Percentiles rank a stretch among this genome's conserved stretches.
These are phyloP conservation scores for Punctoribates punctum DNA, from an alignment of 2,888 invertebrate species.

Conservation along the genomic window DNA sequence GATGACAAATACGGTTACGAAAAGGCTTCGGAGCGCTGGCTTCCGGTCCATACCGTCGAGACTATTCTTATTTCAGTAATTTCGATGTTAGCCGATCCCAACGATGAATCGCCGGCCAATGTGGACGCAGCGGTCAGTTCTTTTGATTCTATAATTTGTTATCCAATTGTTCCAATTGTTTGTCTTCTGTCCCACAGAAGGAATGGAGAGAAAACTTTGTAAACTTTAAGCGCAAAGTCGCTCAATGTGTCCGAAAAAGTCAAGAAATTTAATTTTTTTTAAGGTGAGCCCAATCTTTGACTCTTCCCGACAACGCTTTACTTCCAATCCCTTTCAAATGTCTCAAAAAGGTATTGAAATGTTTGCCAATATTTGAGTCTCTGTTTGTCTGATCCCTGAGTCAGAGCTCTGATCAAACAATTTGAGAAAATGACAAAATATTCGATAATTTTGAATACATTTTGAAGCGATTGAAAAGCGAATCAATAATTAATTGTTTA, in stretches of 20 bases:
- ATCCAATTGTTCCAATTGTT: background rate
- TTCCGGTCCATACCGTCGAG: conserved; percentile 97
- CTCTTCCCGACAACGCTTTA: background rate
- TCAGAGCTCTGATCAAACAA: no score
- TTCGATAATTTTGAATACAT: no score
- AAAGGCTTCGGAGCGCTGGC: conserved; percentile 95
- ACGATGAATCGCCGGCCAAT: conserved; percentile 98
- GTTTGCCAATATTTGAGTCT: background rate
- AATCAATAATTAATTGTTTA: no score
- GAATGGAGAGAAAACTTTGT: conserved; percentile 96
- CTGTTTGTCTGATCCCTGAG: background rate
- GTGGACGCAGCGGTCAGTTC: conserved; percentile 93
- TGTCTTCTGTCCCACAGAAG: conserved; percentile 66
- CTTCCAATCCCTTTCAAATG: background rate
- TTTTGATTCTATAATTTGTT: conserved; percentile 35
- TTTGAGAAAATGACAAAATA: no score
- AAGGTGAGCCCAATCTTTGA: background rate
- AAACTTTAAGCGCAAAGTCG: conserved; percentile 97
- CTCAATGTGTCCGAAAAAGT: conserved; percentile 95
- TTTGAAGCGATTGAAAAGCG: no score
- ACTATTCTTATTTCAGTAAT: conserved; percentile 98
- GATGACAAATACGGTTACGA: conserved; percentile 99
- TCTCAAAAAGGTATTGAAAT: background rate
- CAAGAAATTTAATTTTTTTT: conserved; percentile 63
- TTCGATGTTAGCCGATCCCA: conserved; percentile 98